These are phyloP conservation scores for Xiphorhynchus erythropygius DNA, from an alignment of 2,797 vertebrate species.

Conservation along the genomic window DNA sequence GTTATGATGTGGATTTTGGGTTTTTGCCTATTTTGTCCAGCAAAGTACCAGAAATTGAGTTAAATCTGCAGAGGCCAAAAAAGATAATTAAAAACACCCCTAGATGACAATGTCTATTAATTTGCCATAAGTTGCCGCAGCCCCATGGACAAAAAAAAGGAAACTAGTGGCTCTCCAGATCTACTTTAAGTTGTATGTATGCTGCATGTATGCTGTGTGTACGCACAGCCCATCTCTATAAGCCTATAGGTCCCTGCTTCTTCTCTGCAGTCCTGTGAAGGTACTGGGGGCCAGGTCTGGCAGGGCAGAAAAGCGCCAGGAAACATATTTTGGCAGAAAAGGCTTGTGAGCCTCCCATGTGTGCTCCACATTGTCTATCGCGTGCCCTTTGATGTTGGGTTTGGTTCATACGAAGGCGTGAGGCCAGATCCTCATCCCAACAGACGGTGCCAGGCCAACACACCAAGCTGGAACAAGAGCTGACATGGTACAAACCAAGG, in stretches of 20 bases:
- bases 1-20: neutral
- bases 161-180: neutral
- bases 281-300: neutral
- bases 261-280: neutral
- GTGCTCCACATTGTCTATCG: constrained; percentile 71
- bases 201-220: accelerated
- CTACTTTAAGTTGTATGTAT: neutral
- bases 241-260: neutral
- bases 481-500: accelerated
- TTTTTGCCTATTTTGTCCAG: neutral
- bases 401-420: constrained; percentile 42
- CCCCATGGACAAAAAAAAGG: neutral
- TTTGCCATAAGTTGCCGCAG: neutral
- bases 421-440: neutral
- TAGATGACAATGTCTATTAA: neutral
- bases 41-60: neutral
- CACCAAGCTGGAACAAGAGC: accelerated
- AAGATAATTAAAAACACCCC: constrained; percentile 9
- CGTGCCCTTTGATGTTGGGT: constrained; percentile 72
- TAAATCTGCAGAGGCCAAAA: neutral
- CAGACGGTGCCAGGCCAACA: accelerated
- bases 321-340: constrained; percentile 71
- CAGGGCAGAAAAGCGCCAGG: constrained; percentile 45
- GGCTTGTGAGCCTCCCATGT: constrained; percentile 66
- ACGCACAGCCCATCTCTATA: neutral